These are phyloP conservation scores for Porites australiensis DNA, from an alignment of 64 coral and sea anemone species.

Conservation along the genomic window DNA sequence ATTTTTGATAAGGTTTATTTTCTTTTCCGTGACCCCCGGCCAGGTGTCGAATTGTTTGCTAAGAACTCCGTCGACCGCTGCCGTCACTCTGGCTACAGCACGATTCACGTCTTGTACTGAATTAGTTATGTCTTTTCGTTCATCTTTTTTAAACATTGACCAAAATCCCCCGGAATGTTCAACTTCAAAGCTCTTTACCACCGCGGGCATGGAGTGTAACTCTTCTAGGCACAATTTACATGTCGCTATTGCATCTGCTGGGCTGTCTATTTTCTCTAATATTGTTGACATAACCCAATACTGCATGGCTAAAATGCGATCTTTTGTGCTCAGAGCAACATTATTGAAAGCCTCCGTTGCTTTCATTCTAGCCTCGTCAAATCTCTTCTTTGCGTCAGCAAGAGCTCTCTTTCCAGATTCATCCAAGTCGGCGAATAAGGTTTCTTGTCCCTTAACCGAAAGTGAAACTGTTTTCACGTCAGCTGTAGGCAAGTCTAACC, in stretches of 20 bases:
- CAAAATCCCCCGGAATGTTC: not conserved
- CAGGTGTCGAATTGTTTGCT: not conserved
- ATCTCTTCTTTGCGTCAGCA: not conserved
- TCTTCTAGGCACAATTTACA: constrained; percentile 60
- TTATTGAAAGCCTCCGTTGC: constrained; percentile 62
- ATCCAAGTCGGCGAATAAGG: not conserved
- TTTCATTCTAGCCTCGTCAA: constrained; percentile 5
- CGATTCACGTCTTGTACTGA: constrained; percentile 47
- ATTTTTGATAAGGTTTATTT: not conserved
- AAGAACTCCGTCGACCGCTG: not conserved
- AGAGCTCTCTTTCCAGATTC: not conserved
- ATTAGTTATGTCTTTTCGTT: constrained; percentile 21
- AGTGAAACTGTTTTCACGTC: not conserved
- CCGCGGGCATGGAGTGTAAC: constrained; percentile 38
- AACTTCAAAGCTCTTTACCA: constrained; percentile 31
- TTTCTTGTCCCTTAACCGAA: not conserved
- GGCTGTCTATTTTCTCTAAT: constrained; percentile 61
- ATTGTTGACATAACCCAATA: constrained; percentile 50
- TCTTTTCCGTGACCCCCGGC: not conserved
- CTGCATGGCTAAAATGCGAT: constrained; percentile 58
- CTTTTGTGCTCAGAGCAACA: constrained; percentile 23
- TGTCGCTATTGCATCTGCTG: not conserved
- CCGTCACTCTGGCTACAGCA: not conserved
- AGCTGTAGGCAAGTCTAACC: too few species aligned
- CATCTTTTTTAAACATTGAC: constrained; percentile 13